phyloP scores from a whole-genome alignment of 2,113 vertebrate species.

The Motacilla alba region DNA sequence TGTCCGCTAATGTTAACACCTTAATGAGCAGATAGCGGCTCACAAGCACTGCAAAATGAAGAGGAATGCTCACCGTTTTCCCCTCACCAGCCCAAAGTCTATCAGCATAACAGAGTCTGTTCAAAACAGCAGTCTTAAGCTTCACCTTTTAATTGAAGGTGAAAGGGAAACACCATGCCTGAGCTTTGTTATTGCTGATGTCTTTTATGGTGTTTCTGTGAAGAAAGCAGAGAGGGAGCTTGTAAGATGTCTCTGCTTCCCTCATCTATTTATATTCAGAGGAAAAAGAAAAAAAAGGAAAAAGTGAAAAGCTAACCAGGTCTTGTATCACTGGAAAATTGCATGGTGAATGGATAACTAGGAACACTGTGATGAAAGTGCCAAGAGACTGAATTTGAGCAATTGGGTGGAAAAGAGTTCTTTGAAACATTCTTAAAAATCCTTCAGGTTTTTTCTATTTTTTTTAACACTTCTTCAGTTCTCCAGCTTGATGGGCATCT shows the following conservation, averaged over 20 bases:
- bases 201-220: background rate
- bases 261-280: background rate
- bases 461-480: background rate
- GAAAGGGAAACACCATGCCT: background rate
- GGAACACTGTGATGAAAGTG: background rate
- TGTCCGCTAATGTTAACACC: background rate
- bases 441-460: background rate
- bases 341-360: background rate
- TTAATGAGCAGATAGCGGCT: background rate
- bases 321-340: background rate
- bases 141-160: conserved; percentile 17
- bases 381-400: background rate
- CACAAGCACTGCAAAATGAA: background rate
- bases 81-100: background rate
- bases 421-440: background rate
- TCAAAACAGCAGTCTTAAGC: background rate
- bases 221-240: background rate
- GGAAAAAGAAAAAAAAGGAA: background rate
- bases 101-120: background rate
- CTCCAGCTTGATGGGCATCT: background rate
- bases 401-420: background rate
- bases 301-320: background rate
- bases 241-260: background rate
- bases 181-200: background rate
- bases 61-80: background rate